phyloP scores from a whole-genome alignment of 2,888 invertebrate genomes.

The Blera fallax region DNA sequence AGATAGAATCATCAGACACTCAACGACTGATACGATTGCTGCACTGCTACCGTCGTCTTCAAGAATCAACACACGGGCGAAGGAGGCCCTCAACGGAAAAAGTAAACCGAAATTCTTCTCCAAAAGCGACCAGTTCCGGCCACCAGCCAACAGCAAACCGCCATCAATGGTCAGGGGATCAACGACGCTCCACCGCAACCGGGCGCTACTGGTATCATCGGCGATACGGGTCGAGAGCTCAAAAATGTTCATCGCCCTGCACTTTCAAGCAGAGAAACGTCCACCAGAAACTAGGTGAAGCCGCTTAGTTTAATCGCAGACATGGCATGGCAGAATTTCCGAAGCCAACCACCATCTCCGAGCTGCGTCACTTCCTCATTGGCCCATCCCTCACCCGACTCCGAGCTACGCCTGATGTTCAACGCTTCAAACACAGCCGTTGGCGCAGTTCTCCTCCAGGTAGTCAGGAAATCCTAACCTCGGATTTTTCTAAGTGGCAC shows the following conservation, averaged over 20 bases:
- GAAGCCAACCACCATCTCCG: too few relatives aligned
- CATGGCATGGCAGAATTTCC: too few relatives aligned
- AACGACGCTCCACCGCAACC: not conserved
- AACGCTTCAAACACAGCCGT: too few relatives aligned
- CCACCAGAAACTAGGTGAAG: not conserved
- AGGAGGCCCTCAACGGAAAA: not conserved
- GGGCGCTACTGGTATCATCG: not conserved
- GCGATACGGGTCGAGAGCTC: not conserved
- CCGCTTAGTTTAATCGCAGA: not conserved
- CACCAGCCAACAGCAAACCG: not conserved
- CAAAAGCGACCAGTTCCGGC: not conserved
- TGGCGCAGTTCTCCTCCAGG: too few relatives aligned
- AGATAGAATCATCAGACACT: conserved; percentile 1
- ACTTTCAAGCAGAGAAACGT: not conserved
- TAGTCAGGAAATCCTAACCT: not conserved
- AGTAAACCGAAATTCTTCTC: not conserved
- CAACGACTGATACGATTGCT: not conserved
- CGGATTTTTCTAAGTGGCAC: not conserved
- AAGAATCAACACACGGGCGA: not conserved
- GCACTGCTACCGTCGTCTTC: not conserved
- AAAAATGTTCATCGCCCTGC: not conserved
- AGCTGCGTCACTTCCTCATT: too few relatives aligned
- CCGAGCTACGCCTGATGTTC: too few relatives aligned
- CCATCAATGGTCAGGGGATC: not conserved
- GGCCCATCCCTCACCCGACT: too few relatives aligned